Percentiles rank a stretch among this genome's conserved stretches.
Conservation (phyloP, 2,888 invertebrate species). For the Psylliodes chrysocephalus region DNA sequence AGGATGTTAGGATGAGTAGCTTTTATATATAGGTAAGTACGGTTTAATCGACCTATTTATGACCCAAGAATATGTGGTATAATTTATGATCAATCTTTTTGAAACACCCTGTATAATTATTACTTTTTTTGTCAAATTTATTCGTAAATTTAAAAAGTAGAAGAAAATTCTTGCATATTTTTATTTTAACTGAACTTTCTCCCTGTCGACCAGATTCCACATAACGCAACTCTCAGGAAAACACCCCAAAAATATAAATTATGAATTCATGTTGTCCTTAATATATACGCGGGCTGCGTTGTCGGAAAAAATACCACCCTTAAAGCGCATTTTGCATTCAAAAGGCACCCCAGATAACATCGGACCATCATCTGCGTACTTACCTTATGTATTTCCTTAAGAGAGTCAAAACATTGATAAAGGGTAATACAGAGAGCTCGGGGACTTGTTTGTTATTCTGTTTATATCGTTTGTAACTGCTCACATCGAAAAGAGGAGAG, state of each 20-base stretch:
- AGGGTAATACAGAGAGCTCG: neutral
- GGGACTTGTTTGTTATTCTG: neutral
- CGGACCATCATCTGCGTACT: neutral
- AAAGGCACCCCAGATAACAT: neutral
- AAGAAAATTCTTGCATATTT: too few relatives aligned
- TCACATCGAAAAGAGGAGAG: too few relatives aligned
- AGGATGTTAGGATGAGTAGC: too few relatives aligned
- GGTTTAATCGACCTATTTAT: too few relatives aligned
- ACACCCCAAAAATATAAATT: constrained; percentile 52
- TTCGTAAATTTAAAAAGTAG: too few relatives aligned
- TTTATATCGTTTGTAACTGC: neutral
- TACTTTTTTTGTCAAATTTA: too few relatives aligned
- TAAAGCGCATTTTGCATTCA: neutral
- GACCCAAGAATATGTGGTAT: too few relatives aligned
- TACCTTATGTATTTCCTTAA: neutral
- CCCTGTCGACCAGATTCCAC: constrained; percentile 44
- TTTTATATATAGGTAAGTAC: too few relatives aligned
- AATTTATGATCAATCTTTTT: too few relatives aligned
- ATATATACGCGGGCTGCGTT: neutral
- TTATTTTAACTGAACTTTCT: too few relatives aligned
- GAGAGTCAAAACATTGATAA: neutral
- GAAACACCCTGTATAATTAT: too few relatives aligned
- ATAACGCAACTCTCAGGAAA: constrained; percentile 40
- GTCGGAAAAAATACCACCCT: neutral
- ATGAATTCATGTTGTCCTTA: constrained; percentile 41